phyloP scores from a whole-genome alignment of 1,140 invertebrate species.

The Pogonus chalceus region DNA sequence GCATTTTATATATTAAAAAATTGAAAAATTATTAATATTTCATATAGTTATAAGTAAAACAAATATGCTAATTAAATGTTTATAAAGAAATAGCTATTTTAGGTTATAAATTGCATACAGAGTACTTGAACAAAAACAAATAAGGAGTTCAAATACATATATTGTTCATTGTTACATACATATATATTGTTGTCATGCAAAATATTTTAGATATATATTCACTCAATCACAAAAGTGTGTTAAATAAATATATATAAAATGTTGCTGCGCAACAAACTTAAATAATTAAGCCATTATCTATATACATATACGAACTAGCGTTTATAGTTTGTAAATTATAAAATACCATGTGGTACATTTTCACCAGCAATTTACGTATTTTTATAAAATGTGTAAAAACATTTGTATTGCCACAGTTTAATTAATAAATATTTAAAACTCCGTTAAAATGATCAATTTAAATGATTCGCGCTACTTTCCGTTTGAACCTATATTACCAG shows the following conservation, averaged over 20 bases:
- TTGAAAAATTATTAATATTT: no score
- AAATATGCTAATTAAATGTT: no score
- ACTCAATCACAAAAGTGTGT: conserved; percentile 6
- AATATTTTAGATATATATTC: not conserved
- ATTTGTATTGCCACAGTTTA: not conserved
- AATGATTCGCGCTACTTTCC: not conserved
- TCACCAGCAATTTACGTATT: conserved; percentile 5
- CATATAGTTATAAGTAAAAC: no score
- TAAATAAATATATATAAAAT: no score
- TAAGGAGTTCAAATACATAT: not conserved
- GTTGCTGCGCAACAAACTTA: not conserved
- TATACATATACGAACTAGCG: no score
- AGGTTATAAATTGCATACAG: no score
- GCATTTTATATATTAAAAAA: no score
- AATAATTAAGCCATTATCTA: no score
- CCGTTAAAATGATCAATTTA: not conserved
- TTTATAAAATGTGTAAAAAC: not conserved
- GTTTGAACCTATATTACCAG: not conserved
- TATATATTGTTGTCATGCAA: not conserved
- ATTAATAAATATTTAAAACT: not conserved
- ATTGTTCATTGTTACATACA: not conserved
- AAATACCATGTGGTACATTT: not conserved
- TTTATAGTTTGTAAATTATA: not conserved
- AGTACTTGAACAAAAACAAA: no score
- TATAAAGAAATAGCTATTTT: no score